Percentiles rank a stretch among this genome's conserved stretches.
These are phyloP conservation scores for Drosophila serrata DNA, from an alignment of 1,140 invertebrate genomes.

Conservation along the genomic window DNA sequence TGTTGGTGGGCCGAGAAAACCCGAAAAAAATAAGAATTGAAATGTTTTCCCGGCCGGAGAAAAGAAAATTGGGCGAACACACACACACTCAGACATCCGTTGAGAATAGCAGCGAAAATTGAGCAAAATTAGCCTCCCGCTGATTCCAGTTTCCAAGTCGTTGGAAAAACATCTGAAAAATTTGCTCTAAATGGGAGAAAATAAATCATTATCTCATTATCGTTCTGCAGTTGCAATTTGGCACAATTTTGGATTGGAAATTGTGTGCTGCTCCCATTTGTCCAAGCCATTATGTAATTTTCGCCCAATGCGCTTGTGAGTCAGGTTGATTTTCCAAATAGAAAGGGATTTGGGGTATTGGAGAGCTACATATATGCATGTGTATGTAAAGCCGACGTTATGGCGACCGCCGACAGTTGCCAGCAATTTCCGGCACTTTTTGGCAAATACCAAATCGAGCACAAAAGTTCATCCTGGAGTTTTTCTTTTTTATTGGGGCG, in stretches of 20 bases:
- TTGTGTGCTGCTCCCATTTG: constrained; percentile 25
- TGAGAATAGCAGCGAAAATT: constrained; percentile 54
- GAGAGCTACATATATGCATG: neutral
- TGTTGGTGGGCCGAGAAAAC: constrained; percentile 57
- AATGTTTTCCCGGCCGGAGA: constrained; percentile 41
- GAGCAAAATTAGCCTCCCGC: constrained; percentile 70
- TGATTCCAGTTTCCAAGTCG: constrained; percentile 38
- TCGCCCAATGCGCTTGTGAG: constrained; percentile 33
- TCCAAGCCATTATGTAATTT: constrained; percentile 47
- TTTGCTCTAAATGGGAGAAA: constrained; percentile 6
- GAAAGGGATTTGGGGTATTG: neutral
- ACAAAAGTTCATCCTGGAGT: constrained; percentile 67
- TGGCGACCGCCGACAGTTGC: constrained; percentile 50
- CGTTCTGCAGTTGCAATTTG: constrained; percentile 58
- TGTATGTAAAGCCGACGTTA: constrained; percentile 19
- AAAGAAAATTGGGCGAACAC: constrained; percentile 46
- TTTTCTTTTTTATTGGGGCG: constrained; percentile 1
- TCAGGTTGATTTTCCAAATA: constrained; percentile 45
- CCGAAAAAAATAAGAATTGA: constrained; percentile 38
- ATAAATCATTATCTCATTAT: constrained; percentile 51
- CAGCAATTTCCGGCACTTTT: constrained; percentile 51
- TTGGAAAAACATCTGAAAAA: constrained; percentile 35
- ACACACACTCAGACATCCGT: constrained; percentile 15
- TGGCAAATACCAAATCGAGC: constrained; percentile 69
- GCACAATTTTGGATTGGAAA: constrained; percentile 55